Percentiles rank a stretch among this genome's conserved stretches.
These are phyloP conservation scores for Sitta carolinensis DNA, from an alignment of 2,797 vertebrate species.

Conservation along the genomic window DNA sequence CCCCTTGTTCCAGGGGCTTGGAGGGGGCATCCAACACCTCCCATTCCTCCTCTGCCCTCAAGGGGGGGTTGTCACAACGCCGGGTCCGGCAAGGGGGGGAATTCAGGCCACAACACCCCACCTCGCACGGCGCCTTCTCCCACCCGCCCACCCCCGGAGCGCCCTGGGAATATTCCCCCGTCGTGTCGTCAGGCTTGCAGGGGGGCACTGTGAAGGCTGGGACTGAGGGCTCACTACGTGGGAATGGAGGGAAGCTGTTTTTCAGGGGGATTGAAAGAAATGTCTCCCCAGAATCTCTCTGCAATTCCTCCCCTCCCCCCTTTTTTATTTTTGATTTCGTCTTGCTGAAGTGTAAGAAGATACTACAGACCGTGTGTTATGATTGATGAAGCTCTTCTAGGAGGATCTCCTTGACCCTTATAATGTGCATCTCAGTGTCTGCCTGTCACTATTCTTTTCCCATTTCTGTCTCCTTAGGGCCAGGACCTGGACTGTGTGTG, in stretches of 20 bases:
- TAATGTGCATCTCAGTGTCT: constrained; percentile 19
- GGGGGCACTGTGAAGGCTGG: neutral
- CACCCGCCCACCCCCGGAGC: neutral
- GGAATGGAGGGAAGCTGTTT: constrained; percentile 30
- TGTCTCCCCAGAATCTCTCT: constrained; percentile 52
- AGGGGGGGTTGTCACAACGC: constrained; percentile 61
- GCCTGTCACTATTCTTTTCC: constrained; percentile 36
- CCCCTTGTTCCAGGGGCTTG: constrained; percentile 44
- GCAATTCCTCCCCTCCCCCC: constrained; percentile 28
- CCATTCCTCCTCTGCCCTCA: constrained; percentile 53
- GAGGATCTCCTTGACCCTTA: constrained; percentile 43
- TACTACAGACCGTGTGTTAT: constrained; percentile 28
- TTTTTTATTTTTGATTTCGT: neutral
- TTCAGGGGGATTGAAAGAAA: constrained; percentile 18
- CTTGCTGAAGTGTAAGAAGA: constrained; percentile 47
- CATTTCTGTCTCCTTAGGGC: constrained; percentile 57
- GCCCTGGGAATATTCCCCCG: neutral
- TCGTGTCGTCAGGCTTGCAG: neutral
- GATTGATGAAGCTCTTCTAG: constrained; percentile 44
- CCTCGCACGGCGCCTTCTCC: constrained; percentile 22
- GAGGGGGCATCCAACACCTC: constrained; percentile 45
- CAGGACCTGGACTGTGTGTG: constrained; percentile 33
- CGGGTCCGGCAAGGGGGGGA: constrained; percentile 36
- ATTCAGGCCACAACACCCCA: constrained; percentile 49
- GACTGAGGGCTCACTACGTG: neutral